A percentile compares a stretch with the other conserved stretches of the same genome.
Evolutionary conservation across 1,140 invertebrate species (phyloP).

Genomic region (Rhynchophorus ferrugineus): DNA sequence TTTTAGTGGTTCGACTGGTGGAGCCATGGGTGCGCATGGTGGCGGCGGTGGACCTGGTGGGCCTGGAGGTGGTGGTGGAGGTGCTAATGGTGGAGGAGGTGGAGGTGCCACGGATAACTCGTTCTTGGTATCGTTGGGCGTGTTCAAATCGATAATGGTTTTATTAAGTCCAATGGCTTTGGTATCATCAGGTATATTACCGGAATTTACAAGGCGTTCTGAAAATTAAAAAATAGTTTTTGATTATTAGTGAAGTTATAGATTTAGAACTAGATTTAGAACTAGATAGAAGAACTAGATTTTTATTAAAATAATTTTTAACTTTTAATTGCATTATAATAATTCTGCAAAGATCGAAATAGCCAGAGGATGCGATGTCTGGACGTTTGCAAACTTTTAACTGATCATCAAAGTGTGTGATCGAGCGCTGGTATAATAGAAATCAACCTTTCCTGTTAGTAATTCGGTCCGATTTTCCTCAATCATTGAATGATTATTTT

Average conservation of each 20-base stretch:
- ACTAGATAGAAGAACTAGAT: no score
- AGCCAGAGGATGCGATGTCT: no score
- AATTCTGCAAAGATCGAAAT: no score
- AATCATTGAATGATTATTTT: no score
- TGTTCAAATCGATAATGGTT: constrained; percentile 28
- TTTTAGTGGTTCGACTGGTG: constrained; percentile 49
- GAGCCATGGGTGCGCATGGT: constrained; percentile 47
- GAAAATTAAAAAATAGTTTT: neutral
- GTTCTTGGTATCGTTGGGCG: constrained; percentile 39
- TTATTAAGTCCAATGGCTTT: constrained; percentile 54
- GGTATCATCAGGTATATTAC: constrained; percentile 86
- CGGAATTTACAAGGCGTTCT: constrained; percentile 77
- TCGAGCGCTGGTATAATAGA: no score
- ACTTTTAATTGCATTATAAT: no score
- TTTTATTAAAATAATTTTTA: no score
- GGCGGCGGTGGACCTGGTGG: constrained; percentile 45
- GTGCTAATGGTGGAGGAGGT: constrained; percentile 52
- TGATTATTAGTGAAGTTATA: neutral
- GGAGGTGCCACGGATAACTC: constrained; percentile 44
- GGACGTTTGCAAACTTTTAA: no score
- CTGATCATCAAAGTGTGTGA: no score
- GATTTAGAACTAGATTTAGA: no score
- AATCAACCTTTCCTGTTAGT: no score
- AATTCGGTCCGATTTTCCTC: no score
- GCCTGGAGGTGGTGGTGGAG: constrained; percentile 46